Conservation (phyloP, 2,113 vertebrate genomes). For the Hydrochoerus hydrochaeris region DNA sequence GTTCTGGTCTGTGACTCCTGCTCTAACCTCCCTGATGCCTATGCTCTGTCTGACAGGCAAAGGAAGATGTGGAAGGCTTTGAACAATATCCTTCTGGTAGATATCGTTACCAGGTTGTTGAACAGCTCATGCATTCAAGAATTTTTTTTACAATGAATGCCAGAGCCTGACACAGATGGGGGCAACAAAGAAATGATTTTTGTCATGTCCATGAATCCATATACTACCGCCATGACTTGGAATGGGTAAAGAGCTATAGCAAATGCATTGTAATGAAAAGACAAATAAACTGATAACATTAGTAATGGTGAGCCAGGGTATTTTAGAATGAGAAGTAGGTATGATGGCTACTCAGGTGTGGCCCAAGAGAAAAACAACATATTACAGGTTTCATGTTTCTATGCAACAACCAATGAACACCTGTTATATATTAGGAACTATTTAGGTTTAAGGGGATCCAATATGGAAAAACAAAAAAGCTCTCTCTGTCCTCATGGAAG, state of each 20-base stretch:
- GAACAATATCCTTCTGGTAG: not conserved
- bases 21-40: not conserved
- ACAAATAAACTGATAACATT: not conserved
- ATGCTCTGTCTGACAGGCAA: not conserved
- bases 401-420: slow-evolving; percentile 1
- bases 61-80: not conserved
- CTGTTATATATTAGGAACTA: not conserved
- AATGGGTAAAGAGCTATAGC: not conserved
- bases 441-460: not conserved
- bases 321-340: slow-evolving; percentile 5
- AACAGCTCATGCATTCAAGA: not conserved
- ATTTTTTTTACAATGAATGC: not conserved
- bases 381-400: not conserved
- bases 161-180: not conserved
- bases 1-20: not conserved
- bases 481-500: not conserved
- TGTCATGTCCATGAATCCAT: not conserved
- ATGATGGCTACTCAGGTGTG: not conserved
- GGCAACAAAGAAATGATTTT: not conserved
- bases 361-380: not conserved
- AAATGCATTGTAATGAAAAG: not conserved
- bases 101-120: not conserved
- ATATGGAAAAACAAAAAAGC: not conserved
- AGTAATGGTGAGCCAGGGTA: not conserved
- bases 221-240: not conserved